phyloP scores from a whole-genome alignment of 2,888 invertebrate genomes.

The Leistus spinibarbis region DNA sequence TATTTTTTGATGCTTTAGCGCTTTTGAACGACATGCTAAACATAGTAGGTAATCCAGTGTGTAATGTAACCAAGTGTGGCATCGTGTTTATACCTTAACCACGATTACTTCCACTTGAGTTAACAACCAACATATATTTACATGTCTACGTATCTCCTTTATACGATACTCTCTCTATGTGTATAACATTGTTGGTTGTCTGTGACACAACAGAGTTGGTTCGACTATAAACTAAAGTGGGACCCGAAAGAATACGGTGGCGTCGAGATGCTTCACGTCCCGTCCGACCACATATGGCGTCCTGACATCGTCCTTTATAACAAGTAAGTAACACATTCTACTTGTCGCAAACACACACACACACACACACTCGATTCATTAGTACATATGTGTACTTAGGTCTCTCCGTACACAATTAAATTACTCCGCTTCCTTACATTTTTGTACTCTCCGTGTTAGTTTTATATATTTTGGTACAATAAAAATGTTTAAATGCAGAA shows the following conservation, averaged over 20 bases:
- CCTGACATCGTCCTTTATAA: constrained; percentile 84
- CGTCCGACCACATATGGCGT: constrained; percentile 84
- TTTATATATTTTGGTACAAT: no score
- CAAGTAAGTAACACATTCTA: constrained; percentile 64
- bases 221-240: constrained; percentile 85
- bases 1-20: no score
- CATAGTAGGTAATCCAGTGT: no score
- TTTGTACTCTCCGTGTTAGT: no score
- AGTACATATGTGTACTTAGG: background rate
- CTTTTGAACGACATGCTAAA: no score
- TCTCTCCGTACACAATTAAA: no score
- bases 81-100: background rate
- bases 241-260: constrained; percentile 86
- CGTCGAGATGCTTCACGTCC: constrained; percentile 83
- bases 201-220: constrained; percentile 81
- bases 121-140: background rate
- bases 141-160: background rate
- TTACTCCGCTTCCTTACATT: no score
- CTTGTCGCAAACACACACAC: no score
- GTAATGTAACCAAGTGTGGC: no score
- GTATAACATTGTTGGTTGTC: constrained; percentile 23
- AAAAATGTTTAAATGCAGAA: no score
- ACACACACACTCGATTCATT: background rate
- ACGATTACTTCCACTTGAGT: background rate
- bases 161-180: background rate